phyloP scores from a whole-genome alignment of 1,140 invertebrate genomes.

The Chionoecetes opilio region DNA sequence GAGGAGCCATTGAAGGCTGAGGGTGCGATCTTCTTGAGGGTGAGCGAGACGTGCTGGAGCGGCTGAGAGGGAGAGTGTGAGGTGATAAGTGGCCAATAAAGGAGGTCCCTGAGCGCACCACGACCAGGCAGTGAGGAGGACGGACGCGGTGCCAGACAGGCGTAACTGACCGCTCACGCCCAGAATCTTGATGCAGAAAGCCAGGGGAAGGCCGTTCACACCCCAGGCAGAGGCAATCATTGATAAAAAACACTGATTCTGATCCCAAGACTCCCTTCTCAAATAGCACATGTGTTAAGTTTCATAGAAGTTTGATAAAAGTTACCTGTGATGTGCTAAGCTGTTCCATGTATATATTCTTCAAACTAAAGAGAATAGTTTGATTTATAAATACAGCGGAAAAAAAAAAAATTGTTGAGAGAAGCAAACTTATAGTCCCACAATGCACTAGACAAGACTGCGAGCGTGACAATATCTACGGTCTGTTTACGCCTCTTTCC shows the following conservation, averaged over 20 bases:
- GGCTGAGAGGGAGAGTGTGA: constrained; percentile 10
- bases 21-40: not conserved
- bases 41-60: constrained; percentile 6
- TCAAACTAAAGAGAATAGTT: too few relatives aligned
- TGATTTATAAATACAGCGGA: too few relatives aligned
- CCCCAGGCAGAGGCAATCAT: not conserved
- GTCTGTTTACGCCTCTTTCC: constrained; percentile 65
- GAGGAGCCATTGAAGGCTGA: not conserved
- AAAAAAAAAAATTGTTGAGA: too few relatives aligned
- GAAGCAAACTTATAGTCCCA: too few relatives aligned
- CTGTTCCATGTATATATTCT: too few relatives aligned
- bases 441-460: not conserved
- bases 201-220: not conserved
- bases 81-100: constrained; percentile 78
- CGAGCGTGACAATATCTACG: constrained; percentile 37
- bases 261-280: not conserved
- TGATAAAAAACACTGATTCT: not conserved
- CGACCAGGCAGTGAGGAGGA: not conserved
- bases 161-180: constrained; percentile 74
- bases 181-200: constrained; percentile 62
- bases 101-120: constrained; percentile 63
- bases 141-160: constrained; percentile 65
- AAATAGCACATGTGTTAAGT: too few relatives aligned
- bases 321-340: too few relatives aligned
- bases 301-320: too few relatives aligned